phyloP scores from a whole-genome alignment of 2,888 invertebrate genomes.

The Serrognathus titanus region DNA sequence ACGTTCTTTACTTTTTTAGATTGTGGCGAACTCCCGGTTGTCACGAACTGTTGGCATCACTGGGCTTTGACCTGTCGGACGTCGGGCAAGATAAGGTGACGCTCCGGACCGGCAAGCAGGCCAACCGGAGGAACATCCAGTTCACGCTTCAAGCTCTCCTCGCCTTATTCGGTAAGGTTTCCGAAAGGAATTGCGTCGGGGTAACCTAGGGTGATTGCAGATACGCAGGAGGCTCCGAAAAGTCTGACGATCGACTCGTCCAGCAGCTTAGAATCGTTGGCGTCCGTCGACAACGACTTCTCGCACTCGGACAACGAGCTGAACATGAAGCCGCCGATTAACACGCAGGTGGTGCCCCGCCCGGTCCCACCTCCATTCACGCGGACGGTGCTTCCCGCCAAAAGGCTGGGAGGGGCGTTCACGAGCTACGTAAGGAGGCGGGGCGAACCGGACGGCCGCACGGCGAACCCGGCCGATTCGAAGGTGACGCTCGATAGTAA shows the following conservation, averaged over 20 bases:
- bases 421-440: conserved; percentile 85
- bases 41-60: conserved; percentile 88
- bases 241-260: conserved; percentile 83
- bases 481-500: conserved; percentile 26
- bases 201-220: conserved; percentile 49
- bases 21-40: conserved; percentile 92
- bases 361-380: conserved; percentile 43
- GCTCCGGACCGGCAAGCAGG: conserved; percentile 84
- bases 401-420: conserved; percentile 72
- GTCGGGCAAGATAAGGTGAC: conserved; percentile 95
- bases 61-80: conserved; percentile 92
- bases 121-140: conserved; percentile 84
- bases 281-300: conserved; percentile 67
- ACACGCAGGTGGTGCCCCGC: conserved; percentile 27
- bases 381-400: conserved; percentile 48
- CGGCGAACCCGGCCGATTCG: conserved; percentile 53
- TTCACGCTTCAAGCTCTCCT: conserved; percentile 89
- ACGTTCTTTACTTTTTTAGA: conserved; percentile 48
- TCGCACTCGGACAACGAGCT: conserved; percentile 61
- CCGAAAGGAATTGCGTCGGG: not conserved
- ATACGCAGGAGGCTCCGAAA: conserved; percentile 91
- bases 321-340: conserved; percentile 30
- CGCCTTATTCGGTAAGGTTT: conserved; percentile 79
- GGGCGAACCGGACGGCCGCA: conserved; percentile 88
- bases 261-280: conserved; percentile 75